These are phyloP conservation scores for Prionace glauca DNA, from an alignment of 2,797 vertebrate genomes.

Conservation along the genomic window DNA sequence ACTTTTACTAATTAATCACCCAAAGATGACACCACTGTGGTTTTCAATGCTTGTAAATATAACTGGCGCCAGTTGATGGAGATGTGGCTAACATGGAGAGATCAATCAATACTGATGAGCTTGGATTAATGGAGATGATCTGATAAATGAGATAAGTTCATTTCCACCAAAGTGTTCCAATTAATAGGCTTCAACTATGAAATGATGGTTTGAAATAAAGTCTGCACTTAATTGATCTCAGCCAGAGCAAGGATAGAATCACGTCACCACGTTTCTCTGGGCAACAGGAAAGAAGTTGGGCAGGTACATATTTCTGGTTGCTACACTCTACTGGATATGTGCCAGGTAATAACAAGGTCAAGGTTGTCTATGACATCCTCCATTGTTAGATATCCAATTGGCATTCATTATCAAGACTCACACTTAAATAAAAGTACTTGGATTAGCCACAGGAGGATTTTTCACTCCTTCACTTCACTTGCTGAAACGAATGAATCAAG, in stretches of 20 bases:
- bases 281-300: neutral
- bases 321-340: neutral
- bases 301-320: neutral
- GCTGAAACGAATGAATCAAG: neutral
- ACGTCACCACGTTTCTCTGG: neutral
- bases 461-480: neutral
- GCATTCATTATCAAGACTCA: neutral
- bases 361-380: neutral
- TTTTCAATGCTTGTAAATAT: constrained; percentile 32
- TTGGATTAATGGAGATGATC: constrained; percentile 29
- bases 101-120: constrained; percentile 30
- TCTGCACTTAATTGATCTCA: neutral
- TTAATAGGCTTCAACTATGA: constrained; percentile 28
- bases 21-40: neutral
- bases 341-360: neutral
- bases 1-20: constrained; percentile 12
- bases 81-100: neutral
- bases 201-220: constrained; percentile 1
- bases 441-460: neutral
- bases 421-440: neutral
- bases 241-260: neutral
- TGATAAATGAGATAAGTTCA: constrained; percentile 28
- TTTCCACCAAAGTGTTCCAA: constrained; percentile 29
- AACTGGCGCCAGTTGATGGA: constrained; percentile 36
- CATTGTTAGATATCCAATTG: neutral